Conservation (phyloP, 2,113 vertebrate genomes). For the Rostratula benghalensis region DNA sequence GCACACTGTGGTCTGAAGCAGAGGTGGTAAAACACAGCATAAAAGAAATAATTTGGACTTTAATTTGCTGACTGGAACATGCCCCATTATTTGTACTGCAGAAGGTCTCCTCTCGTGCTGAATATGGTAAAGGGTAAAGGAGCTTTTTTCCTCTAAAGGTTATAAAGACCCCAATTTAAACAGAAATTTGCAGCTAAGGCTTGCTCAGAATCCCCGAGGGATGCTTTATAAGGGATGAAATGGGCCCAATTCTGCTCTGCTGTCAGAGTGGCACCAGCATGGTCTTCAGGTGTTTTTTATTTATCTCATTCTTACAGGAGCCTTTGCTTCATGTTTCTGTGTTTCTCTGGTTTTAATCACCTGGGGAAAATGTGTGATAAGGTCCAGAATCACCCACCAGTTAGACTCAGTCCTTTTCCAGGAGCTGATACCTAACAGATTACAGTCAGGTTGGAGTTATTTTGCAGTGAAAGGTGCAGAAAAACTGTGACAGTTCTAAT, state of each 20-base stretch:
- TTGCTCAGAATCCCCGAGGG: background rate
- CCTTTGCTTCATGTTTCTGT: background rate
- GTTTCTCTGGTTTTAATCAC: background rate
- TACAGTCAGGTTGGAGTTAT: background rate
- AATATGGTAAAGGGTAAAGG: background rate
- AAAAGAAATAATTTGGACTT: slow-evolving; percentile 32
- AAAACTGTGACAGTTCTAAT: background rate
- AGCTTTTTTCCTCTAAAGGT: background rate
- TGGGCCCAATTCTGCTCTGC: background rate
- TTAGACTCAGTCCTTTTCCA: background rate
- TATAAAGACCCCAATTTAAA: background rate
- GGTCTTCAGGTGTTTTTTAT: background rate
- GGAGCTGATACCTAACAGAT: background rate
- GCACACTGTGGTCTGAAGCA: background rate
- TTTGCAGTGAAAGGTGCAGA: background rate
- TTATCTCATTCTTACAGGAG: background rate
- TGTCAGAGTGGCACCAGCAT: background rate
- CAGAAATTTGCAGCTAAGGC: background rate
- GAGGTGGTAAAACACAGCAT: background rate
- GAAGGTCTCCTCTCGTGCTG: background rate
- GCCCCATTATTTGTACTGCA: slow-evolving; percentile 7
- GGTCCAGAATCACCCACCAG: background rate
- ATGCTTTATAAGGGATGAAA: background rate
- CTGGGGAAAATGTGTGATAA: background rate
- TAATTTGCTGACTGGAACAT: slow-evolving; percentile 6